These are phyloP conservation scores for Aphelenchoides avenae DNA, from an alignment of 1,140 invertebrate genomes.

Conservation along the genomic window DNA sequence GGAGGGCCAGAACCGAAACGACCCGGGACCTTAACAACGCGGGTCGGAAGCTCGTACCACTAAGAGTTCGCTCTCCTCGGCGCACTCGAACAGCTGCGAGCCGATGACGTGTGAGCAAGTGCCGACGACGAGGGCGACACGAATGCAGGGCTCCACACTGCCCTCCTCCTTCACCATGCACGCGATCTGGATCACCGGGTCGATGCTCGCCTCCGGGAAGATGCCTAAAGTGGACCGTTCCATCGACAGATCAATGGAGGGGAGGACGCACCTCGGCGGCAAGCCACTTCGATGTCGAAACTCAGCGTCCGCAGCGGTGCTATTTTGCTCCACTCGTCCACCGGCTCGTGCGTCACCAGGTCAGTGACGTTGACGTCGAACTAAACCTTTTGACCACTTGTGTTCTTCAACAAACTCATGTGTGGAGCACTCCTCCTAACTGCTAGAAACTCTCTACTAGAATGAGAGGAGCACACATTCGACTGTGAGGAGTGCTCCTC, in stretches of 20 bases:
- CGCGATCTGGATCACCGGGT: slow-evolving; percentile 98
- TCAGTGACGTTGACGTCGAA: slow-evolving; percentile 81
- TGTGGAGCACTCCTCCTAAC: too few species aligned
- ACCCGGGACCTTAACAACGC: too few species aligned
- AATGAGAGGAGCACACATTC: too few species aligned
- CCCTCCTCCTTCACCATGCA: slow-evolving; percentile 93
- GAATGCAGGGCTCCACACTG: slow-evolving; percentile 75
- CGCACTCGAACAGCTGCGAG: slow-evolving; percentile 77
- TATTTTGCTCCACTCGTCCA: slow-evolving; percentile 88
- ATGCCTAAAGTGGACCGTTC: slow-evolving; percentile 62
- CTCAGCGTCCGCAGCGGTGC: slow-evolving; percentile 93
- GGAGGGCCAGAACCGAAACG: too few species aligned
- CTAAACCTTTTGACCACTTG: too few species aligned
- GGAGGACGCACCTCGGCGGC: slow-evolving; percentile 73
- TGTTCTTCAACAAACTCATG: too few species aligned
- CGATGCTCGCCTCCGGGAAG: slow-evolving; percentile 91
- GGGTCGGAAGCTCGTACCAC: too few species aligned
- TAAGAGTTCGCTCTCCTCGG: slow-evolving; percentile 71
- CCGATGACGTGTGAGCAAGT: slow-evolving; percentile 92
- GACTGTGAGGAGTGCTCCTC: too few species aligned
- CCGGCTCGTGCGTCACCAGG: slow-evolving; percentile 76
- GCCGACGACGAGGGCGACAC: slow-evolving; percentile 91
- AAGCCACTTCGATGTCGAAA: slow-evolving; percentile 99
- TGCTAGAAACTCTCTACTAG: too few species aligned
- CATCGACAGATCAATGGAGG: neutral